These are phyloP conservation scores for Anoplius nigerrimus DNA, from an alignment of 2,888 invertebrate genomes.

Conservation along the genomic window DNA sequence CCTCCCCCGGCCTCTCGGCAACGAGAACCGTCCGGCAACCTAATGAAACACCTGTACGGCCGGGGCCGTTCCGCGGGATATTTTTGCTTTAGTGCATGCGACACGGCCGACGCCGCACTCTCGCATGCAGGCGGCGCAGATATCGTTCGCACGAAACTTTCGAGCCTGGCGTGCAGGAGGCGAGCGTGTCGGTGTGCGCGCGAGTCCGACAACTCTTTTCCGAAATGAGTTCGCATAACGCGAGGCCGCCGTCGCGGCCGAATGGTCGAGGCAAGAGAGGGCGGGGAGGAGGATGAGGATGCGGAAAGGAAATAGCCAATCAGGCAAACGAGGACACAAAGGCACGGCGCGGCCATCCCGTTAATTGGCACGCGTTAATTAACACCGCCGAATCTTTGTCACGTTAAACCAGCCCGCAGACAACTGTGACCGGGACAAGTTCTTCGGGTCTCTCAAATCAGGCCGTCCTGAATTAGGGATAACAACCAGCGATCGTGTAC, in stretches of 20 bases:
- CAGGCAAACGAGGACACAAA: conserved; percentile 59
- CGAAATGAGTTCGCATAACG: conserved; percentile 46
- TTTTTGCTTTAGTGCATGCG: not conserved
- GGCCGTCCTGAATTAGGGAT: too few relatives aligned
- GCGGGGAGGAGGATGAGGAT: conserved; percentile 26
- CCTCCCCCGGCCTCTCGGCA: too few relatives aligned
- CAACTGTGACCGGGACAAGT: too few relatives aligned
- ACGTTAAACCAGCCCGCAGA: conserved; percentile 39
- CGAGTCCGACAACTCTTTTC: conserved; percentile 44
- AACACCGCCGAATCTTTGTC: conserved; percentile 54
- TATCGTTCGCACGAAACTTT: not conserved
- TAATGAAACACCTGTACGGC: too few relatives aligned
- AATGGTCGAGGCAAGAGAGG: conserved; percentile 20
- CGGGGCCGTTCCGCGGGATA: too few relatives aligned
- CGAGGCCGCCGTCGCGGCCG: conserved; percentile 31
- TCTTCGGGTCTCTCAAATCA: not conserved
- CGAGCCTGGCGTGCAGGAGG: conserved; percentile 27
- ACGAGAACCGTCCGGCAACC: too few relatives aligned
- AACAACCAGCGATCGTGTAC: too few relatives aligned
- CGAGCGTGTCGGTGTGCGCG: conserved; percentile 15
- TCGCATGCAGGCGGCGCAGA: not conserved
- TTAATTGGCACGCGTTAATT: conserved; percentile 63
- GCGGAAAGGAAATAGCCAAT: conserved; percentile 59
- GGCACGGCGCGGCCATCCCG: conserved; percentile 42
- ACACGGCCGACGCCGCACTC: not conserved